Evolutionary conservation across 2,888 invertebrate species (phyloP), one percentile per base, ranked within the genome.

Genomic region (Cephus pygmeus): DNA sequence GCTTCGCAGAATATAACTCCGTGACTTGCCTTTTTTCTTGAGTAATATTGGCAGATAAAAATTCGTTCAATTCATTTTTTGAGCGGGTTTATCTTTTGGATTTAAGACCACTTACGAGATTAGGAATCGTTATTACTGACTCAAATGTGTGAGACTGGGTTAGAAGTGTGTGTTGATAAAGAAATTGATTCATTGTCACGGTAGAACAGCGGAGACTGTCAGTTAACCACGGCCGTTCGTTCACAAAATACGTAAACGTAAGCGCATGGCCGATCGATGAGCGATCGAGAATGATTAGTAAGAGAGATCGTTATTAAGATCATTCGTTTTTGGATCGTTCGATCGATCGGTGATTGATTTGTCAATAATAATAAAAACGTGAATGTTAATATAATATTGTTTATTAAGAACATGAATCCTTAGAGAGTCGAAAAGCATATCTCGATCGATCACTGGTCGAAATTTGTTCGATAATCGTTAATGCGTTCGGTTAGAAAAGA

Each of bases 51-150:
- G 1, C 56, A 23, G 56, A 56, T 23, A 56, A 73, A 30, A 73
- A 76, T 77, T 69, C 69, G n/a, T 76, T 77, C 76, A 30, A 35
- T 56, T 77, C 73, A 36, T 76, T 80, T 77, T 78, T 35, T 30
- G 35, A 33, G 12, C 34, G 71, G 73, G 69, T 80, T 81, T 81
- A 81, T 81, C 81, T 76, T 79, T 40, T 31, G 71, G 78, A 79
- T 81, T 81, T 79, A 34, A 81, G 78, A 80, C 23, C 75, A 81
- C 15, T 73, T 74, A 74, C 71, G 77, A 77, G 77, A 76, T 80
- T 78, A 81, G 80, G 79, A 76, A 81, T 77, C 76, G 76, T 33
- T 69, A 77, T 73, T 30, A 69, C 56, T 69, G 68, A 68, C 73
- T 79, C 71, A 31, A 69, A 74, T 71, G 75, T 33, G 75, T 76